Conservation (phyloP, 1,140 invertebrate species). For the Lepidurus arcticus region DNA sequence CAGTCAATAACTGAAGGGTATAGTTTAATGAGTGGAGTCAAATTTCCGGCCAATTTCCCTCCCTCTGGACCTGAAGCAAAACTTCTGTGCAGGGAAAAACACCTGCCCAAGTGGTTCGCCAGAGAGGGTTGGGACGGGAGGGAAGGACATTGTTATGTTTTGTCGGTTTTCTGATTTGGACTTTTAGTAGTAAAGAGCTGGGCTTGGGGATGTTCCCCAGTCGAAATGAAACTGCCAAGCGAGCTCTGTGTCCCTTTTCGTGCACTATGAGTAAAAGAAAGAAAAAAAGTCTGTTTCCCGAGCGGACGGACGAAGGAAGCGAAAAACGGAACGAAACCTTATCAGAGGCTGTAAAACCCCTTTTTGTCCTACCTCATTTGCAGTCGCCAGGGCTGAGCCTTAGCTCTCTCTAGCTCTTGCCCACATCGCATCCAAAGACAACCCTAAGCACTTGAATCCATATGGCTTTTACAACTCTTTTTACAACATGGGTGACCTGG, state of each 20-base stretch:
- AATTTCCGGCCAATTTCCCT: conserved; percentile 21
- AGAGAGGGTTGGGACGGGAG: background rate
- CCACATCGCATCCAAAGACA: conserved; percentile 4
- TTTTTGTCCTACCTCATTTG: background rate
- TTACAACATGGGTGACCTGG: background rate
- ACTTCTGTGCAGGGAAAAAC: background rate
- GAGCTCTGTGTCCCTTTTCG: background rate
- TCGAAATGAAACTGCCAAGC: background rate
- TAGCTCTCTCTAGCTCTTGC: background rate
- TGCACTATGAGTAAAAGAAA: conserved; percentile 1
- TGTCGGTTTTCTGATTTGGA: conserved; percentile 1
- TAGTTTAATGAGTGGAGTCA: conserved; percentile 9
- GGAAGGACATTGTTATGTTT: conserved; percentile 10
- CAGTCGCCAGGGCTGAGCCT: conserved; percentile 5
- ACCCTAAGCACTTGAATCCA: background rate
- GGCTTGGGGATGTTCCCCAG: background rate
- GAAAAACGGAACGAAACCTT: background rate
- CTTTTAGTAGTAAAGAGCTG: background rate
- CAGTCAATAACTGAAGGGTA: background rate
- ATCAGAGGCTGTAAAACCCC: conserved; percentile 10
- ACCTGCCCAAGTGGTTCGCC: background rate
- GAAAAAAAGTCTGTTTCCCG: background rate
- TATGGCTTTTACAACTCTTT: conserved; percentile 16
- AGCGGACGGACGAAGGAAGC: background rate
- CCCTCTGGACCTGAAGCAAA: background rate